Percentiles rank a stretch among this genome's conserved stretches.
Evolutionary conservation across 2,888 invertebrate species (phyloP).

Genomic region (Achlya flavicornis): DNA sequence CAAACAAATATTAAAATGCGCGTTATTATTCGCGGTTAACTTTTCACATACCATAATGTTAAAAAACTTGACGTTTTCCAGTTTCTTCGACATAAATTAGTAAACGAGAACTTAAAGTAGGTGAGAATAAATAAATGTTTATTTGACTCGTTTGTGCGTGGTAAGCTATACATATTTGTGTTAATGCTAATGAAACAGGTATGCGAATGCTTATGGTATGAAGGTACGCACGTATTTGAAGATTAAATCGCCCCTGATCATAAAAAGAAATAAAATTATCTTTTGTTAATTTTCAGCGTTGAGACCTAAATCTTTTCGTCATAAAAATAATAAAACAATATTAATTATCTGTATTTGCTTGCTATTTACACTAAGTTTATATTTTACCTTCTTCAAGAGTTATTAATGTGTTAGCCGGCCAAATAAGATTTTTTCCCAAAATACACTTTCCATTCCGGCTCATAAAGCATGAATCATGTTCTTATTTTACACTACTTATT

Average conservation of each 20-base stretch:
- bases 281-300: neutral
- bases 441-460: slow-evolving; percentile 25
- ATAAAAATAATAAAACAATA: too few species aligned
- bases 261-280: neutral
- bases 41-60: neutral
- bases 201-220: slow-evolving; percentile 12
- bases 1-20: too few species aligned
- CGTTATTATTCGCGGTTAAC: neutral
- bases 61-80: slow-evolving; percentile 13
- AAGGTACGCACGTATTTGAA: slow-evolving; percentile 10
- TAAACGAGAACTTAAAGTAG: slow-evolving; percentile 19
- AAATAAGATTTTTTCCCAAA: slow-evolving; percentile 13
- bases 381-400: too few species aligned
- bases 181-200: slow-evolving; percentile 24
- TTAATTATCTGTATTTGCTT: too few species aligned
- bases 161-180: slow-evolving; percentile 27
- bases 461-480: slow-evolving; percentile 32
- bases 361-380: too few species aligned
- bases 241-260: neutral
- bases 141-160: slow-evolving; percentile 27
- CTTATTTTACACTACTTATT: slow-evolving; percentile 33
- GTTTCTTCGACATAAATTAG: slow-evolving; percentile 27
- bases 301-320: too few species aligned
- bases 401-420: neutral
- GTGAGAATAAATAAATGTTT: slow-evolving; percentile 23